Base-by-base conservation (phyloP, 2,797 vertebrate species). In the Cyclopterus lumpus region DNA sequence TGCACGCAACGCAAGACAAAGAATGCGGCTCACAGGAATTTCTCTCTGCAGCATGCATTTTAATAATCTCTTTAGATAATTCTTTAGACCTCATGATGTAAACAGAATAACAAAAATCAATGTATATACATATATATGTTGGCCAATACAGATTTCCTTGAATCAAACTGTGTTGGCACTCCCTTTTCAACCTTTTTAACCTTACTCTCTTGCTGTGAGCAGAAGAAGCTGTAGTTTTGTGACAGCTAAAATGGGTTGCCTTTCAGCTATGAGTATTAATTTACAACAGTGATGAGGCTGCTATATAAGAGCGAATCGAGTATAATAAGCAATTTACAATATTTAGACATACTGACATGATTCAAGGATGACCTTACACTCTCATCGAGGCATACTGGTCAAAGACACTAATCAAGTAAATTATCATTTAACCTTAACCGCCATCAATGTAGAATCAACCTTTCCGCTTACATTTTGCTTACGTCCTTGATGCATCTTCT, bases 401-500 rank as follows among this genome's bases (percentile, higher is more conserved):
- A 73, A 51, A 69, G 32, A 67, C 6, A 49, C 18, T 26, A 57
- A 67, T 68, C 9, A 14, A 14, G 59, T 72, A 12, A 24, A 79
- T 65, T 53, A 65, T 40, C 12, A 40, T 48, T 71, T 8, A 73
- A 34, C 40, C 51, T 48, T 44, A 68, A 60, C 18, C 46, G 57
- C 11, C 8, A 24, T 36, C 65, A 69, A 68, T 55, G 32, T 36
- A n/a, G 51, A 71, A 60, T 71, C 30, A 75, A 30, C 46, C 58
- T 57, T 71, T 42, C 49, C 4, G 15, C 11, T 32, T 54, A 61
- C 57, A 80, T 72, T 80, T 65, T 48, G 28, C 66, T 62, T 44
- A 65, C 36, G 44, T 79, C 79, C 60, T 81, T 75, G 54, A 32
- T 66, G 76, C 70, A 64, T 73, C 57, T 48, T 74, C 34, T 64